Evolutionary conservation across 2,888 invertebrate genomes (phyloP), one percentile per base, ranked within the genome.

Genomic region (Cylindroiulus punctatus): DNA sequence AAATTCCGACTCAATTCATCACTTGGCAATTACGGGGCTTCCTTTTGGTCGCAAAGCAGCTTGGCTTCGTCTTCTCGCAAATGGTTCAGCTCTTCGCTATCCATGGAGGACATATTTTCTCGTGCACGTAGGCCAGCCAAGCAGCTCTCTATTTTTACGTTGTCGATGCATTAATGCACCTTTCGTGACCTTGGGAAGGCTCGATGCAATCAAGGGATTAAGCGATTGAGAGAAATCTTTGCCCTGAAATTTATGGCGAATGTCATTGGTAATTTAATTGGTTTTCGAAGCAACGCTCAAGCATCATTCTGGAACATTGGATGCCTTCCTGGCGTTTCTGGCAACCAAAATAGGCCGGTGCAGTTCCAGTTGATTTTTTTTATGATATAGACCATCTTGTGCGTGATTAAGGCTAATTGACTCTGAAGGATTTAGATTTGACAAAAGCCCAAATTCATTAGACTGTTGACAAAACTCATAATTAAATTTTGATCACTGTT

Each of bases 1-100:
- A 65, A 65, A 65, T 26, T 26, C 65, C 26, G 52, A n/a, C 65
- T 65, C 26, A 65, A 65, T 65, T 65, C 65, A 65, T 65, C 65
- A 26, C 65, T 3, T 65, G 65, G 65, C 65, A 65, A 65, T 65
- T 65, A 65, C 26, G 19, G 26, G 26, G 65, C 65, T 65, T 65
- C 65, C 22, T 65, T 65, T 65, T n/a, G n/a, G 65, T 26, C 65
- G 0, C 22, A 65, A 65, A 26, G 65, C 26, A 65, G 65, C 52
- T 52, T 52, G 52, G n/a, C 19, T 65, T 19, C 65, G 10, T 26
- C 65, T 26, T 65, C 65, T 8, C 22, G 0, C 8, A 65, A 65
- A 65, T 65, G 7, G 22, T 65, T 65, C 26, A 57, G 52, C 52
- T n/a, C n/a, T 57, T 57, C 52, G 2, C 12, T n/a, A n/a, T 57